Evolutionary conservation across 2,797 vertebrate genomes (phyloP).

Genomic region (Myripristis murdjan): DNA sequence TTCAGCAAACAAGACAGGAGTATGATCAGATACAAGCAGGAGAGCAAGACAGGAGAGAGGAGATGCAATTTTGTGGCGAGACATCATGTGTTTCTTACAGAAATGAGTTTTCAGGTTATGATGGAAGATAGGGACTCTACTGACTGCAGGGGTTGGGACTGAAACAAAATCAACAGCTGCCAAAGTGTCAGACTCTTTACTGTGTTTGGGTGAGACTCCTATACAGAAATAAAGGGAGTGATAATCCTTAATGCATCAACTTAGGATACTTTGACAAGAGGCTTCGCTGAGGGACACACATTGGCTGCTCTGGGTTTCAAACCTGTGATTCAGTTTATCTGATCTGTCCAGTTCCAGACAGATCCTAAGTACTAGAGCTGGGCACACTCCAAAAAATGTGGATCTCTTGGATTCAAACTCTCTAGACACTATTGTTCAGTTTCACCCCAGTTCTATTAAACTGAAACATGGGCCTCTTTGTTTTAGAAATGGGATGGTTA

Average conservation of each 20-base stretch:
- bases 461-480: not conserved
- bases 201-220: constrained; percentile 17
- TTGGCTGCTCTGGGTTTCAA: too few relatives aligned
- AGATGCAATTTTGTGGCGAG: not conserved
- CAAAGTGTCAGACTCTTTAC: not conserved
- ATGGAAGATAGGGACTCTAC: constrained; percentile 2
- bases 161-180: constrained; percentile 24
- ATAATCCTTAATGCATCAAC: constrained; percentile 2
- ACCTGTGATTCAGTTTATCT: too few relatives aligned
- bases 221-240: constrained; percentile 12
- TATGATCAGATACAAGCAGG: constrained; percentile 14
- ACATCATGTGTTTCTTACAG: not conserved
- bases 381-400: too few relatives aligned
- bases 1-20: not conserved
- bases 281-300: too few relatives aligned
- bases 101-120: constrained; percentile 17
- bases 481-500: too few relatives aligned
- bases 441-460: not conserved
- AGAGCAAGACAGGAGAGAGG: not conserved
- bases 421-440: too few relatives aligned
- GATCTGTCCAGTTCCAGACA: too few relatives aligned
- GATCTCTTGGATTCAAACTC: too few relatives aligned
- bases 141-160: not conserved
- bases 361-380: too few relatives aligned
- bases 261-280: not conserved